These are phyloP conservation scores for Notodonta ziczac DNA, from an alignment of 2,888 invertebrate species.

Conservation along the genomic window DNA sequence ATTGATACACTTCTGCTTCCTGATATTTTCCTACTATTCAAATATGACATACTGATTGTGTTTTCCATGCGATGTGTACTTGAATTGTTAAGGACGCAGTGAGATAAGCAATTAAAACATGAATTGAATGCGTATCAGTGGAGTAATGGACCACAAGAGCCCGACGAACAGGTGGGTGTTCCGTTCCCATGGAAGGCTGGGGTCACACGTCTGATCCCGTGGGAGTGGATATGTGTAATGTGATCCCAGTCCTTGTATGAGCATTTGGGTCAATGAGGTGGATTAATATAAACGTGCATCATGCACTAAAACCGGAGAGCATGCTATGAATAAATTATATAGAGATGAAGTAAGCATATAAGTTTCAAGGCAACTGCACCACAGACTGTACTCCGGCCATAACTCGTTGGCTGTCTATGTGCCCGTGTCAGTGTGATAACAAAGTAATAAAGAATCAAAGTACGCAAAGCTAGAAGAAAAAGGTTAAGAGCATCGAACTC, in stretches of 20 bases:
- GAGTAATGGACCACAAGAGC: background rate
- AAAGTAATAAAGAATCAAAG: no score
- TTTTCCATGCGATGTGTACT: background rate
- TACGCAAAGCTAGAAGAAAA: no score
- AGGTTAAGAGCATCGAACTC: no score
- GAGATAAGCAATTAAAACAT: background rate
- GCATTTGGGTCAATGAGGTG: background rate
- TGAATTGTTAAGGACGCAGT: background rate
- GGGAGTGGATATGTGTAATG: slow-evolving; percentile 1
- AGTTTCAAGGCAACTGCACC: background rate
- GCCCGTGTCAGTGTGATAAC: no score
- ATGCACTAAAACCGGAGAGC: slow-evolving; percentile 1
- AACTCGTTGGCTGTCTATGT: background rate
- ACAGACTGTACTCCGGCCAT: background rate
- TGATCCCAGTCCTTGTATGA: slow-evolving; percentile 4
- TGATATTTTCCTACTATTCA: slow-evolving; percentile 5
- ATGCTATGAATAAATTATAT: background rate
- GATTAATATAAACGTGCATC: slow-evolving; percentile 3
- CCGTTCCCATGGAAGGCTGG: background rate
- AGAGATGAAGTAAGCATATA: background rate
- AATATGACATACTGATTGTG: slow-evolving; percentile 2
- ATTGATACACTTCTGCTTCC: background rate
- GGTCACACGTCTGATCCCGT: slow-evolving; percentile 1
- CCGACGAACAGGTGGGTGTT: background rate
- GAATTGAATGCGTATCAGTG: background rate